phyloP scores from a whole-genome alignment of 2,113 vertebrate genomes.

The Larimichthys polyactis region DNA sequence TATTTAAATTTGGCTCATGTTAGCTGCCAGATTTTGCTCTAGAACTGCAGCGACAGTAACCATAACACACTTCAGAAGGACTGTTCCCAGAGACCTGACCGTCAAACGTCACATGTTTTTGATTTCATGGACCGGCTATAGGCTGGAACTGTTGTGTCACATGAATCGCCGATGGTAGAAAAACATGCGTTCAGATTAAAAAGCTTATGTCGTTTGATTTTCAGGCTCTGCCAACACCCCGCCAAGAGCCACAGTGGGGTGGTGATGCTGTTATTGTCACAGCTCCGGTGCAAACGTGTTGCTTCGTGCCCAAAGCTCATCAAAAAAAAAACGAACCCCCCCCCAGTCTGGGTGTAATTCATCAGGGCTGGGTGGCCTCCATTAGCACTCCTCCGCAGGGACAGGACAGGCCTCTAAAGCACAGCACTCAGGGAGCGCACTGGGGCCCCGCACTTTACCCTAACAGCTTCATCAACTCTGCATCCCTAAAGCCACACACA shows the following conservation, averaged over 20 bases:
- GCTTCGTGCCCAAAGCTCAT: conserved; percentile 61
- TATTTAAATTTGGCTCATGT: not conserved
- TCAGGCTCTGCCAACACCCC: not conserved
- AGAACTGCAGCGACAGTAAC: not conserved
- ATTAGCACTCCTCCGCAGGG: conserved; percentile 72
- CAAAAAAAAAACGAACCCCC: not conserved
- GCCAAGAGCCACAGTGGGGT: conserved; percentile 8
- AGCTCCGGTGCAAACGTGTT: conserved; percentile 47
- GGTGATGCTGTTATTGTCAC: conserved; percentile 43
- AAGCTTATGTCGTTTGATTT: conserved; percentile 9
- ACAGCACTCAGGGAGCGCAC: conserved; percentile 65
- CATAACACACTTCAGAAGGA: not conserved
- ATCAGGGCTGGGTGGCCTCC: conserved; percentile 68
- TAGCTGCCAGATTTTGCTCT: not conserved
- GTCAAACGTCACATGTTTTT: not conserved
- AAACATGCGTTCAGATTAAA: not conserved
- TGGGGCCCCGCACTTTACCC: conserved; percentile 72
- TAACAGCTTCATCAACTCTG: conserved; percentile 76
- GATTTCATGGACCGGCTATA: not conserved
- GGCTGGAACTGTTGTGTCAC: not conserved
- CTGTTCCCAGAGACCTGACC: not conserved
- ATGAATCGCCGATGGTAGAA: not conserved
- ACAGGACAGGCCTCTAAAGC: conserved; percentile 60
- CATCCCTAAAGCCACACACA: conserved; percentile 66
- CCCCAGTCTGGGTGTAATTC: conserved; percentile 58